Conservation (phyloP, 92 coral and sea anemone species). For the Palythoa grandis region DNA sequence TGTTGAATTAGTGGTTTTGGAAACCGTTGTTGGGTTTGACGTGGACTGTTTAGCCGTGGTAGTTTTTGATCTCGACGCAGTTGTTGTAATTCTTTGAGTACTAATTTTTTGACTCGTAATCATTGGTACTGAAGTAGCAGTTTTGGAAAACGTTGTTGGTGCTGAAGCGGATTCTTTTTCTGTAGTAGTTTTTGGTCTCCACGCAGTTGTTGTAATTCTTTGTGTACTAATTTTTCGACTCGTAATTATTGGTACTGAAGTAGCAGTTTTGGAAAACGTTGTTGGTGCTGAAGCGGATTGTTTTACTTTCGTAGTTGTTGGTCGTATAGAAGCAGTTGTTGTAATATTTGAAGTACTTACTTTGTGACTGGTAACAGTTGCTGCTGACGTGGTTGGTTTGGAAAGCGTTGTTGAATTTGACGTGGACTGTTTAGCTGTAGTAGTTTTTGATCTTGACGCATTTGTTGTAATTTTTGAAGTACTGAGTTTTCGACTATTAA, state of each 20-base stretch:
- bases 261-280: neutral
- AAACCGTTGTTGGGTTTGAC: too few relatives aligned
- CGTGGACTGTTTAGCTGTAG: too few relatives aligned
- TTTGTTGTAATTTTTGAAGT: too few relatives aligned
- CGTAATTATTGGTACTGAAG: constrained; percentile 16
- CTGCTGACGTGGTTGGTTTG: too few relatives aligned
- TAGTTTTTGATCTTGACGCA: too few relatives aligned
- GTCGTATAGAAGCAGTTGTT: neutral
- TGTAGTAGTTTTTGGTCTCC: neutral
- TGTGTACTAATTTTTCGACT: neutral
- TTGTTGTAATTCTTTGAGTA: too few relatives aligned
- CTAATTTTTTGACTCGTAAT: neutral
- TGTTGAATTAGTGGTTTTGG: too few relatives aligned
- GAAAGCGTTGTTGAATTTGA: too few relatives aligned
- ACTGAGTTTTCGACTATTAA: neutral
- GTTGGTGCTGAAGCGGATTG: constrained; percentile 9
- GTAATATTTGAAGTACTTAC: neutral
- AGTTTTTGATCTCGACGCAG: neutral
- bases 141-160: neutral
- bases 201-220: neutral
- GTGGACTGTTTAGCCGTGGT: too few relatives aligned
- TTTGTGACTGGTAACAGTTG: neutral
- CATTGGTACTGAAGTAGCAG: constrained; percentile 18
- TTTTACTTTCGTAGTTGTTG: neutral
- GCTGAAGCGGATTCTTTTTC: constrained; percentile 4